A percentile compares a stretch with the other conserved stretches of the same genome.
These are phyloP conservation scores for Pterocles gutturalis DNA, from an alignment of 2,113 vertebrate species.

Conservation along the genomic window DNA sequence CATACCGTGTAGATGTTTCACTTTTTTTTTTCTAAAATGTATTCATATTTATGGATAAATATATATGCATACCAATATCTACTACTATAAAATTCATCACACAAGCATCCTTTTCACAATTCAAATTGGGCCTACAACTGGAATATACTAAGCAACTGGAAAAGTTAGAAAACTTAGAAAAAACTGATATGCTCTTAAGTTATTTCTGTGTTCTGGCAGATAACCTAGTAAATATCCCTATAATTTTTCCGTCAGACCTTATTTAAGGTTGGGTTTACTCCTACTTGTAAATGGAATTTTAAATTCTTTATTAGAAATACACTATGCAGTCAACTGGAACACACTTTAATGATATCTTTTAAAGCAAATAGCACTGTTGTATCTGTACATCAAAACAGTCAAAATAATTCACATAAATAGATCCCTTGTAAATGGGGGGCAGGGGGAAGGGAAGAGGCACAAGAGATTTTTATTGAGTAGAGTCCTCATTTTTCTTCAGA, in stretches of 20 bases:
- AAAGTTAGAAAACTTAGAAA: neutral
- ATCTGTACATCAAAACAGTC: neutral
- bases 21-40: neutral
- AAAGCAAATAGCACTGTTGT: neutral
- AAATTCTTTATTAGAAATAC: neutral
- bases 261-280: neutral
- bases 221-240: neutral
- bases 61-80: neutral
- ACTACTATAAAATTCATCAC: neutral
- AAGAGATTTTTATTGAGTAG: neutral
- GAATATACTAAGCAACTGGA: neutral
- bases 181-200: neutral
- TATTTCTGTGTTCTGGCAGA: neutral
- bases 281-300: neutral
- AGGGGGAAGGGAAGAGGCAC: fast-evolving
- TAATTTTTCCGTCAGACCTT: neutral
- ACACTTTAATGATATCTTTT: neutral
- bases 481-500: neutral
- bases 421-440: fast-evolving
- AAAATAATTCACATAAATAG: neutral
- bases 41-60: neutral
- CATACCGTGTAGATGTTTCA: neutral
- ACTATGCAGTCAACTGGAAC: neutral
- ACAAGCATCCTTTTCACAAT: neutral
- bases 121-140: neutral